These are phyloP conservation scores for Melieria omissa DNA, from an alignment of 2,888 invertebrate genomes.

Conservation along the genomic window DNA sequence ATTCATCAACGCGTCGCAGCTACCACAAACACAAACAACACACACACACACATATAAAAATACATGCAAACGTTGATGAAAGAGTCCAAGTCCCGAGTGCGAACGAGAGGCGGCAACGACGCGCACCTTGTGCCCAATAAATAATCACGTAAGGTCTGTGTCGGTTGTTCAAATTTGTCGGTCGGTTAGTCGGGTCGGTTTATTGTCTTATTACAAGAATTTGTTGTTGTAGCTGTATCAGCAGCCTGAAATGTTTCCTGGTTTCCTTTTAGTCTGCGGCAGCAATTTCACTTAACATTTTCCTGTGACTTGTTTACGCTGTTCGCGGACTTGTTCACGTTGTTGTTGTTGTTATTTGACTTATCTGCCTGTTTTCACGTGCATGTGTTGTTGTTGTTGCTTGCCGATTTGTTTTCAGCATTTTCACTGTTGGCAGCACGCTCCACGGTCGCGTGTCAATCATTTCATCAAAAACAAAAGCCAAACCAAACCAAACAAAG, in stretches of 20 bases:
- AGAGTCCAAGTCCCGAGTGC: too few relatives aligned
- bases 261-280: slow-evolving; percentile 22
- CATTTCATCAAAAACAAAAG: slow-evolving; percentile 27
- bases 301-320: neutral
- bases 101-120: too few relatives aligned
- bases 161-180: neutral
- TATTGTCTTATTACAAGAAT: neutral
- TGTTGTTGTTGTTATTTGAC: neutral
- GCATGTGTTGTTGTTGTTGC: neutral
- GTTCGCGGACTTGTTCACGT: neutral
- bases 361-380: neutral
- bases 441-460: slow-evolving; percentile 25
- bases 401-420: neutral
- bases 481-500: neutral
- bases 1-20: too few relatives aligned
- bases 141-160: slow-evolving; percentile 12
- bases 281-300: neutral
- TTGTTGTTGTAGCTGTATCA: neutral
- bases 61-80: too few relatives aligned
- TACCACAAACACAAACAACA: too few relatives aligned
- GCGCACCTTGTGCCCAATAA: slow-evolving; percentile 10
- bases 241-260: slow-evolving; percentile 16
- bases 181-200: neutral
- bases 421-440: neutral
- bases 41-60: too few relatives aligned